Percentiles rank a stretch among this genome's conserved stretches.
Conservation (phyloP, 2,888 invertebrate genomes). For the Fabriciana adippe region DNA sequence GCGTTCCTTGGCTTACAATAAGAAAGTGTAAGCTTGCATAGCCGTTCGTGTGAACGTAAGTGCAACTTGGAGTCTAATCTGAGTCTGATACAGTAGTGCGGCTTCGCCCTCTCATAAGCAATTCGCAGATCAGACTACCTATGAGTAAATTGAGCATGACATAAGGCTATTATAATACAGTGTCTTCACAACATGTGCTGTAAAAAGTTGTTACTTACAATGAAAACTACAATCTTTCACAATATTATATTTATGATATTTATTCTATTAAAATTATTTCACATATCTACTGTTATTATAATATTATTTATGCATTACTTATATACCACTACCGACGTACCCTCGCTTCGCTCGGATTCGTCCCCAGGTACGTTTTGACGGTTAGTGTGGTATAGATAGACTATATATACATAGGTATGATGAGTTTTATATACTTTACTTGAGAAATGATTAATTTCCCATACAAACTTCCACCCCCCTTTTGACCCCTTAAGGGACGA, state of each 20-base stretch:
- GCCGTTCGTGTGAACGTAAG: conserved; percentile 29
- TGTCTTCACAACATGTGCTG: not conserved
- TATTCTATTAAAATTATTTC: not conserved
- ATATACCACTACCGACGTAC: too few relatives aligned
- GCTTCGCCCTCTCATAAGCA: conserved; percentile 33
- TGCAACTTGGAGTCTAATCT: conserved; percentile 26
- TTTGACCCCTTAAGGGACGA: too few relatives aligned
- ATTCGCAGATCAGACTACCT: conserved; percentile 21
- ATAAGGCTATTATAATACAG: conserved; percentile 14
- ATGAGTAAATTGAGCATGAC: conserved; percentile 5
- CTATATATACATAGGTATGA: too few relatives aligned
- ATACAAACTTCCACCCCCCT: too few relatives aligned
- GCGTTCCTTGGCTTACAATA: conserved; percentile 26
- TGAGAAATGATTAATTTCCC: too few relatives aligned
- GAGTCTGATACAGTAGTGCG: conserved; percentile 17
- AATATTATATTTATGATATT: not conserved
- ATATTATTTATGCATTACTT: too few relatives aligned
- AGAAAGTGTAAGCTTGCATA: conserved; percentile 37
- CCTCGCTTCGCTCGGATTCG: too few relatives aligned
- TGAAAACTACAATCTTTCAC: conserved; percentile 4
- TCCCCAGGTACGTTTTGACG: too few relatives aligned
- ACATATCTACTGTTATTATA: too few relatives aligned
- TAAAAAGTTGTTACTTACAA: conserved; percentile 7
- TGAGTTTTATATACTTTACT: too few relatives aligned
- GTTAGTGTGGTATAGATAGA: too few relatives aligned